Evolutionary conservation across 2,113 vertebrate genomes (phyloP), one percentile per base, ranked within the genome.

Genomic region (Pedionomus torquatus): DNA sequence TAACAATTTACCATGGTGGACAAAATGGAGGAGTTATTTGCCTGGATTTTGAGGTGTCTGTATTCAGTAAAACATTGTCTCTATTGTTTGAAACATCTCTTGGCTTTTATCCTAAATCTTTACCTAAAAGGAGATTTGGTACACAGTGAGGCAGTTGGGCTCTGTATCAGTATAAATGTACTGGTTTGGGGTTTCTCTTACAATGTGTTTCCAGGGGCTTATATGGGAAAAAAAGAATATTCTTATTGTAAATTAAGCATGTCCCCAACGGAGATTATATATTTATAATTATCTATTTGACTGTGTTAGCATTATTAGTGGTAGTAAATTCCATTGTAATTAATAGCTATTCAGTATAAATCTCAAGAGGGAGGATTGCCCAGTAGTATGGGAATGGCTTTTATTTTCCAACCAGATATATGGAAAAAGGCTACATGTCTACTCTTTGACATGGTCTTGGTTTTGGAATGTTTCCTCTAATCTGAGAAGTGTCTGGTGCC

Each of bases 121-220:
- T 21, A 51, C 9, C 31, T 70, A 33, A 70, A 83, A 74, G 7
- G 44, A 65, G 30, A 51, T 51, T 46, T 90, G 23, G 19, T 88
- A 19, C 2, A 0, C 14, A 68, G 33, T n/a, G 17, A 35, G 87
- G 6, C 3, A 25, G 14, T 8, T 65, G 21, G 6, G 2, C 6
- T 74, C 31, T 66, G 2, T 77, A 44, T 49, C 30, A 43, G 7
- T 35, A 26, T 30, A 80, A 77, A 61, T 13, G 11, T 43, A 69
- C 6, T 48, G 35, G 10, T 65, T 48, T 87, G 58, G 7, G 4
- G 6, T 72, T 93, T 66, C 25, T 72, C 24, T 80, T 77, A 13
- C 1, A 3, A 17, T 60, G 5, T 23, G 7, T 84, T 85, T 87
- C 46, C 20, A 49, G 25, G 60, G 66, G 23, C 41, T 84, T 75